Base-by-base conservation (phyloP, 2,888 invertebrate genomes). In the Cryptosula pallasiana region DNA sequence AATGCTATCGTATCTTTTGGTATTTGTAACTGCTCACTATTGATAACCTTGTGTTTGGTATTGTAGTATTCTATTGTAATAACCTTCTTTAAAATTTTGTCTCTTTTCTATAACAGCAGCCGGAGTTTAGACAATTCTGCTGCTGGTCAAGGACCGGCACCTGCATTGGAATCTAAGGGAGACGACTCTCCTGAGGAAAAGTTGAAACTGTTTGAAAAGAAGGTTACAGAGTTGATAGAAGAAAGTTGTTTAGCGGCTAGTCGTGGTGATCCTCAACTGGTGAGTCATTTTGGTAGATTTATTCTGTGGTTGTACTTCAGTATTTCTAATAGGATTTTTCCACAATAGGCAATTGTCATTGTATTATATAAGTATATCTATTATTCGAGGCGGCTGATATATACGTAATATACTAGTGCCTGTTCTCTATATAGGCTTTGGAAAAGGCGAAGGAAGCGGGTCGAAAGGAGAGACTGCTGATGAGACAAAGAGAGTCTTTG, bases 391-490 rank as follows among this genome's bases (percentile, higher is more conserved):
- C 9, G 45, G 9, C 9, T 20, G 9, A 45, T 13, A 20, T 45
- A 9, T 13, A 20, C 9, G 45, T 45, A 45, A 9, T 45, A 45
- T 45, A 13, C 45, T 45, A 20, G 9, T 45, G 45, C 20, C 20
- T 45, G 45, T 13, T 13, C 45, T 45, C 20, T 63, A 76, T 75
- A n/a, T 73, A 86, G 86, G 90, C 95, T 0, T 85, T 98, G 69
- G 92, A 93, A 72, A 93, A 95, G 83, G 98, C 98, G 0, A 96
- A 97, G 84, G 98, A 99, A 84, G 96, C 98, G 0, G 95, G 95
- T 0, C 90, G 94, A 9, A 89, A 96, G 80, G 98, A 99, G 83
- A 88, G 94, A 72, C 92, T 92, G 75, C 86, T 98, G 70, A 93
- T 95, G 75, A 88, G 93, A 72, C 90, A 95, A 83, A 92, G 96